These are phyloP conservation scores for Miniopterus natalensis DNA, from an alignment of 2,113 vertebrate species.

Conservation along the genomic window DNA sequence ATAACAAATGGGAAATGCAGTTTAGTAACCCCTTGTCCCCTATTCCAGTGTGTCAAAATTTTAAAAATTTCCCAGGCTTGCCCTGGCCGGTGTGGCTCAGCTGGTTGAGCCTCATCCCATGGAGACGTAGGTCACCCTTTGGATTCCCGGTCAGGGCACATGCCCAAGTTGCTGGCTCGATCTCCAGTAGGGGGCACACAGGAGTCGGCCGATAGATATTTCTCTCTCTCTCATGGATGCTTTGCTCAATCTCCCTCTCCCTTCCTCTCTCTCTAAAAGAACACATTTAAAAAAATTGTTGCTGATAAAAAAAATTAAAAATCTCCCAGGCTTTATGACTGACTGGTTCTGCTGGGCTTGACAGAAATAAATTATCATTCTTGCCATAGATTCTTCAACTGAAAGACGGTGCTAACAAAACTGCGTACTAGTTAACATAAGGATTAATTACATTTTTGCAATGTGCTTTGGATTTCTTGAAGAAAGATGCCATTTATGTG, in stretches of 20 bases:
- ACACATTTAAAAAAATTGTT: background rate
- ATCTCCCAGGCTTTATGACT: background rate
- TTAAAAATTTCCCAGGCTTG: background rate
- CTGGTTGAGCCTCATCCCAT: background rate
- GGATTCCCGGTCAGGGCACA: background rate
- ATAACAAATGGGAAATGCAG: background rate
- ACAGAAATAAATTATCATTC: background rate
- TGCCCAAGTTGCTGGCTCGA: background rate
- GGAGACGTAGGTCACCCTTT: background rate
- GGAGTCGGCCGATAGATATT: background rate
- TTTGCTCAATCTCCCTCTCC: too few species aligned
- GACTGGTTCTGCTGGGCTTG: background rate
- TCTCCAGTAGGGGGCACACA: background rate
- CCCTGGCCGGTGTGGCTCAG: background rate
- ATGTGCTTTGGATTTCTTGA: constrained; percentile 30
- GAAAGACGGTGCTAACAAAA: background rate
- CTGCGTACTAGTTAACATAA: background rate
- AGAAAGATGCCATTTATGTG: background rate
- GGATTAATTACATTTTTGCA: constrained; percentile 18
- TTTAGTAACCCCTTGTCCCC: background rate
- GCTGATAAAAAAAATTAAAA: background rate
- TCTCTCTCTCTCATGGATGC: too few species aligned
- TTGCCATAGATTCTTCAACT: background rate
- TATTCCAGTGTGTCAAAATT: background rate
- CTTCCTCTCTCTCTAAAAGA: background rate